A percentile compares a stretch with the other conserved stretches of the same genome.
Evolutionary conservation across 2,888 invertebrate genomes (phyloP).

Genomic region (Entomobrya proxima): DNA sequence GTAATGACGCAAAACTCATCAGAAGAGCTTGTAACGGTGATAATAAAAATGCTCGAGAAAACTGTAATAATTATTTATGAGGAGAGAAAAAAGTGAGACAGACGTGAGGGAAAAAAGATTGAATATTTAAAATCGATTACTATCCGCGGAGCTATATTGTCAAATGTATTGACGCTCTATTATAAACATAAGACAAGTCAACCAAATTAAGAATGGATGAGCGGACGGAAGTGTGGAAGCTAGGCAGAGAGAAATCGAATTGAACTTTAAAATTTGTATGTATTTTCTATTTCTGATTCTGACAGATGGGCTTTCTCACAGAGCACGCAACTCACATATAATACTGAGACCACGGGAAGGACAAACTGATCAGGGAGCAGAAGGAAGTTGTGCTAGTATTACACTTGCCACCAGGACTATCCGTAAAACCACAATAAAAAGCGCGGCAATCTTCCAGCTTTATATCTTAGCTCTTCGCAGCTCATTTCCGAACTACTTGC

Average conservation of each 20-base stretch:
- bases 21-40: background rate
- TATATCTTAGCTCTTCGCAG: constrained; percentile 33
- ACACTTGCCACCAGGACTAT: background rate
- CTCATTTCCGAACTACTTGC: constrained; percentile 56
- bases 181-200: background rate
- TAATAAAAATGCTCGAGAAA: background rate
- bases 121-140: no score
- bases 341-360: background rate
- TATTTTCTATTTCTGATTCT: background rate
- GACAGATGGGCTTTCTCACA: constrained; percentile 51
- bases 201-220: constrained; percentile 34
- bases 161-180: background rate
- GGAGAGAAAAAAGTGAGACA: background rate
- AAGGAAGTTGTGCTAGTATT: background rate
- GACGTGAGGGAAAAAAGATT: background rate
- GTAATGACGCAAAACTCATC: constrained; percentile 10
- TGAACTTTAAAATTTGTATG: background rate
- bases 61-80: background rate
- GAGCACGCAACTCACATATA: background rate
- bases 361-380: background rate
- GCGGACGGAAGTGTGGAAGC: constrained; percentile 36
- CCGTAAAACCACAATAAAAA: background rate
- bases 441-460: background rate
- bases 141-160: no score
- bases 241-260: constrained; percentile 26